phyloP scores from a whole-genome alignment of 2,797 vertebrate genomes.

The Acrocephalus scirpaceus region DNA sequence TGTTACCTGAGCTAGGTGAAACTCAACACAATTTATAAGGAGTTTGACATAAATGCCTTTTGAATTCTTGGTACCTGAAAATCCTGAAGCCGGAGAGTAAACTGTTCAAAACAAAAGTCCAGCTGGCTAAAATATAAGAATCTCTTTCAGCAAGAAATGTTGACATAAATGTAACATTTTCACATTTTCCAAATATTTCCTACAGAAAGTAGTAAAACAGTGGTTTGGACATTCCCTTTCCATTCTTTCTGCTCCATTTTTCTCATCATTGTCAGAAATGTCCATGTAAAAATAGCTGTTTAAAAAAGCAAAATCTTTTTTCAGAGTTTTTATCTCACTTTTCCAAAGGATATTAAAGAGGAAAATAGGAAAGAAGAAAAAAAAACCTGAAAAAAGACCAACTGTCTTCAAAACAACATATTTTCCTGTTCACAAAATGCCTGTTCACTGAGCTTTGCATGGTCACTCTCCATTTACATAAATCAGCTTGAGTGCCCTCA shows the following conservation, averaged over 20 bases:
- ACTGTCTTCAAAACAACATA: background rate
- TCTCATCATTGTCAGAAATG: background rate
- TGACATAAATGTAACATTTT: background rate
- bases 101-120: background rate
- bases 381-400: background rate
- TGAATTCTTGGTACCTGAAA: background rate
- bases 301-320: background rate
- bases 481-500: background rate
- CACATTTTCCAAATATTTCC: conserved; percentile 9
- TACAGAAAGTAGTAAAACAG: background rate
- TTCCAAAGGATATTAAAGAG: background rate
- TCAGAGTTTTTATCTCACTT: background rate
- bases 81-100: background rate
- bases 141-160: background rate
- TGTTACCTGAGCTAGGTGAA: background rate
- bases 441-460: background rate
- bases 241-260: background rate
- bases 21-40: background rate
- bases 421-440: background rate
- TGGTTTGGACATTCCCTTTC: background rate
- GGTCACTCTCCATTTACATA: background rate
- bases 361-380: background rate
- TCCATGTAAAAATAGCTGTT: background rate
- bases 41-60: background rate
- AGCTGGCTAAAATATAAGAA: background rate